Conservation (phyloP, 2,797 vertebrate species). For the Oophaga sylvatica region DNA sequence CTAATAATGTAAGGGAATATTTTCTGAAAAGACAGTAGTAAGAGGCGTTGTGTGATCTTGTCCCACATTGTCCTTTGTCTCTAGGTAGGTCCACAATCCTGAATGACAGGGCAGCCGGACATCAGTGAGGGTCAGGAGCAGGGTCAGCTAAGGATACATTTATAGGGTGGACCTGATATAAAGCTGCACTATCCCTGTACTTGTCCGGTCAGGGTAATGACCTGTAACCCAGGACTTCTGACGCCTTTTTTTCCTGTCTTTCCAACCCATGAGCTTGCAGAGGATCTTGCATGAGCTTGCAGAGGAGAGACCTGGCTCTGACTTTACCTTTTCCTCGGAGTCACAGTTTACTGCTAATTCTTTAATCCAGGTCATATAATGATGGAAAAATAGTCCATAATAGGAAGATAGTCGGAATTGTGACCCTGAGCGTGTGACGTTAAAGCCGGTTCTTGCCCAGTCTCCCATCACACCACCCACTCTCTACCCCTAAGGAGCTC, state of each 20-base stretch:
- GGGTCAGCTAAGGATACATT: background rate
- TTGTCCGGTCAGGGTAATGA: background rate
- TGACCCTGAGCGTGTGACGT: background rate
- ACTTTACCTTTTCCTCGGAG: conserved; percentile 10
- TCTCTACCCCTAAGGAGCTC: background rate
- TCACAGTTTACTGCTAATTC: conserved; percentile 6
- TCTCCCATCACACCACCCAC: conserved; percentile 14
- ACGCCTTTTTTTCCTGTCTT: conserved; percentile 38
- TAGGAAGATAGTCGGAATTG: background rate
- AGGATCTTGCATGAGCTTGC: conserved; percentile 51
- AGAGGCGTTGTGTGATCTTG: conserved; percentile 16
- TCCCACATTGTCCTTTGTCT: conserved; percentile 18
- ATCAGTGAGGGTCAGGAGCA: background rate
- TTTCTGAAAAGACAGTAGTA: conserved; percentile 39
- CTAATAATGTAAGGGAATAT: conserved; percentile 23
- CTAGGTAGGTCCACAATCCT: background rate
- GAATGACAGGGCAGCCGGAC: background rate
- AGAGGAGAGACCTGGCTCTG: conserved; percentile 31
- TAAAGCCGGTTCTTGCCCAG: conserved; percentile 18
- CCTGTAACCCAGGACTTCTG: background rate
- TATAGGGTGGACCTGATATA: background rate
- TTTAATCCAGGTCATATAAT: background rate
- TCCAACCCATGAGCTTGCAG: conserved; percentile 42
- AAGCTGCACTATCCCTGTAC: background rate
- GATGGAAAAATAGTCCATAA: background rate